Evolutionary conservation across 2,888 invertebrate species (phyloP).

Genomic region (Torymus tubicola): DNA sequence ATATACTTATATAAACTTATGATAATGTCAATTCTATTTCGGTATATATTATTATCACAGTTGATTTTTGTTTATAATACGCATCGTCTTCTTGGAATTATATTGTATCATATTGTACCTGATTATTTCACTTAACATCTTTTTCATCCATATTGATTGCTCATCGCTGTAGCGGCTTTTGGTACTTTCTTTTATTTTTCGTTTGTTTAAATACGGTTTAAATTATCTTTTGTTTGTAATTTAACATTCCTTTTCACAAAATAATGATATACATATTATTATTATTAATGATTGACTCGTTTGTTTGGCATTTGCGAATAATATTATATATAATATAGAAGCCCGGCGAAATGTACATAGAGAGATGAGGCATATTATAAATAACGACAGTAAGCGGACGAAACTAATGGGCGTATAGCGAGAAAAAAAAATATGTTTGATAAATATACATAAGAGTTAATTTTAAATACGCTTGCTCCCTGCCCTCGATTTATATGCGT

Average conservation of each 20-base stretch:
- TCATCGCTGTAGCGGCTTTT: too few relatives aligned
- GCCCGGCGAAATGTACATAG: slow-evolving; percentile 42
- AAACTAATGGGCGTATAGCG: slow-evolving; percentile 28
- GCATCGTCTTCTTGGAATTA: too few relatives aligned
- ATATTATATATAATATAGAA: slow-evolving; percentile 3
- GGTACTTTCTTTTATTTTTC: background rate
- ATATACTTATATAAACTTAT: too few relatives aligned
- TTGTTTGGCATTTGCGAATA: background rate
- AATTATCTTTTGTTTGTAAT: too few relatives aligned
- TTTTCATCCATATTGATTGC: too few relatives aligned
- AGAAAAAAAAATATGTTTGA: slow-evolving; percentile 15
- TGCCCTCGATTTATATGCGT: slow-evolving; percentile 31
- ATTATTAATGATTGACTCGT: slow-evolving; percentile 29
- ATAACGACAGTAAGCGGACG: slow-evolving; percentile 33
- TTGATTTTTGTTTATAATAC: too few relatives aligned
- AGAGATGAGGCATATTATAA: slow-evolving; percentile 30
- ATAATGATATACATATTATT: slow-evolving; percentile 6
- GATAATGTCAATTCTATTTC: too few relatives aligned
- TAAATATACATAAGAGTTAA: slow-evolving; percentile 33
- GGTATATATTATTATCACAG: too few relatives aligned
- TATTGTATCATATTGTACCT: too few relatives aligned
- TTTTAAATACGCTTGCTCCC: slow-evolving; percentile 13
- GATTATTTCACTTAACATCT: too few relatives aligned
- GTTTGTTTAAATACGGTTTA: too few relatives aligned
- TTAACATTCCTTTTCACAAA: too few relatives aligned